A percentile compares a stretch with the other conserved stretches of the same genome.
Evolutionary conservation across 2,797 vertebrate genomes (phyloP).

Genomic region (Staurois parvus): DNA sequence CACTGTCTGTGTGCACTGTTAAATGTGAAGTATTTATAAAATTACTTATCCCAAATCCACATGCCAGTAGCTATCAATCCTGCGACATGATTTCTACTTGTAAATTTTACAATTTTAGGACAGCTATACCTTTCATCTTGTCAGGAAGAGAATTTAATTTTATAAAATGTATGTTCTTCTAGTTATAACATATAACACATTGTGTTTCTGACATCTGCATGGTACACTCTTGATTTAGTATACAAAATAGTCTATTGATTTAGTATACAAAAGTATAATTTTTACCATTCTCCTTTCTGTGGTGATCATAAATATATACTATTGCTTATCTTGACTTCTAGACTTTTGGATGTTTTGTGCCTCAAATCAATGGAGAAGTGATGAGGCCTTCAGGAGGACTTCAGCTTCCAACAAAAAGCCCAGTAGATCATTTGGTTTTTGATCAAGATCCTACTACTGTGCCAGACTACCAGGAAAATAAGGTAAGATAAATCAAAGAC

Average conservation of each 20-base stretch:
- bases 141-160: too few relatives aligned
- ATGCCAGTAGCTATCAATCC: too few relatives aligned
- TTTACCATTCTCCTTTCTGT: too few relatives aligned
- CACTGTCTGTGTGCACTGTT: too few relatives aligned
- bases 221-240: not conserved
- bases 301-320: not conserved
- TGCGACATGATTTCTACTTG: too few relatives aligned
- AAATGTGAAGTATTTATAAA: too few relatives aligned
- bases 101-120: too few relatives aligned
- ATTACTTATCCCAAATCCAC: too few relatives aligned
- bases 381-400: conserved; percentile 34
- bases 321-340: not conserved
- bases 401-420: conserved; percentile 34
- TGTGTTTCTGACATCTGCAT: not conserved
- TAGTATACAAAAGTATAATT: not conserved
- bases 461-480: conserved; percentile 2
- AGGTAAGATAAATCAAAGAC: conserved; percentile 15
- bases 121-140: too few relatives aligned
- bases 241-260: not conserved
- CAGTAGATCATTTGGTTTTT: conserved; percentile 1
- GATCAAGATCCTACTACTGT: not conserved
- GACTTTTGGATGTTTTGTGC: conserved; percentile 33
- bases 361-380: conserved; percentile 46
- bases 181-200: not conserved
- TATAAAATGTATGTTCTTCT: too few relatives aligned